Conservation (phyloP, 2,888 invertebrate species). For the Cabera pusaria region DNA sequence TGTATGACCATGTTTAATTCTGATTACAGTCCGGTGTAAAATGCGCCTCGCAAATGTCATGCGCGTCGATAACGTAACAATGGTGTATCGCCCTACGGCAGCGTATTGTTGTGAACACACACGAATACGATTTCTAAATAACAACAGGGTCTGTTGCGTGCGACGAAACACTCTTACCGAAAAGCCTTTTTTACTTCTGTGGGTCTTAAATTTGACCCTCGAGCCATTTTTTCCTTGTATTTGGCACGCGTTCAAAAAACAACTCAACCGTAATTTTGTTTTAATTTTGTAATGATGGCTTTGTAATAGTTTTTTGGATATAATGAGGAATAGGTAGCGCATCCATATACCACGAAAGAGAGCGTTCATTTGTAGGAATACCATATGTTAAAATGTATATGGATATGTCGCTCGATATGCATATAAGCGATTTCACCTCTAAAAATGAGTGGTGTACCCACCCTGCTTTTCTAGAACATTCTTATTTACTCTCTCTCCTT, state of each 20-base stretch:
- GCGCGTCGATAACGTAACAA: constrained; percentile 54
- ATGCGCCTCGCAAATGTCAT: constrained; percentile 43
- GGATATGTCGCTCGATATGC: too few relatives aligned
- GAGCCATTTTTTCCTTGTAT: neutral
- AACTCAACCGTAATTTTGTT: constrained; percentile 7
- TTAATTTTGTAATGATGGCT: constrained; percentile 16
- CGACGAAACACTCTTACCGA: constrained; percentile 32
- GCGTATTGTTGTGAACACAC: constrained; percentile 43
- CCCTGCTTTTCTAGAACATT: too few relatives aligned
- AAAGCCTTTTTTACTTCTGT: constrained; percentile 3
- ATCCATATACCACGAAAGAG: too few relatives aligned
- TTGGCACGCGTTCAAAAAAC: constrained; percentile 14
- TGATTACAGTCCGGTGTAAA: constrained; percentile 30
- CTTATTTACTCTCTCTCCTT: too few relatives aligned
- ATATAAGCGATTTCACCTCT: too few relatives aligned
- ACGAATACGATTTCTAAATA: constrained; percentile 25
- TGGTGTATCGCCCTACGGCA: constrained; percentile 43
- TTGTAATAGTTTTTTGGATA: too few relatives aligned
- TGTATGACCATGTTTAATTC: too few relatives aligned
- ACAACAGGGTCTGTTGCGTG: constrained; percentile 35
- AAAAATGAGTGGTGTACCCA: too few relatives aligned
- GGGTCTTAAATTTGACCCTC: constrained; percentile 6
- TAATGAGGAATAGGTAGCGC: neutral
- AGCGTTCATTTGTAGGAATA: too few relatives aligned
- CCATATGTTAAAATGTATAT: too few relatives aligned